A percentile compares a stretch with the other conserved stretches of the same genome.
phyloP scores from a whole-genome alignment of 2,888 invertebrate species.

The Rhaphigaster nebulosa region DNA sequence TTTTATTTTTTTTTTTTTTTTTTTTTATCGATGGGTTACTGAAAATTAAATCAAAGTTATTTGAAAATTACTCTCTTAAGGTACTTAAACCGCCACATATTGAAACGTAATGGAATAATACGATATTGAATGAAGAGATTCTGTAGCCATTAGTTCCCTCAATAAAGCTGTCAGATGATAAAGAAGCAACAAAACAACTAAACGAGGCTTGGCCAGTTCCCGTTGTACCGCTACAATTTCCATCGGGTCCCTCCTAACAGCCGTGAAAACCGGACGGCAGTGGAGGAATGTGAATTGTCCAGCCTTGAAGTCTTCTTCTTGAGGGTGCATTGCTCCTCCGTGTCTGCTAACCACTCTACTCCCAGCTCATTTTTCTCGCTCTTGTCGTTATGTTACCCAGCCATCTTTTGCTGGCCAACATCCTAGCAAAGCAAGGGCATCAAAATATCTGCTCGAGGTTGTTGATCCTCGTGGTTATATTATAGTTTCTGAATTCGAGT shows the following conservation, averaged over 20 bases:
- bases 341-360: background rate
- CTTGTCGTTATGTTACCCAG: background rate
- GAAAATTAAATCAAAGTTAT: too few species aligned
- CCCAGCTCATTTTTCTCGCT: background rate
- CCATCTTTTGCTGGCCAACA: background rate
- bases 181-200: constrained; percentile 15
- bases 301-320: constrained; percentile 43
- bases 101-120: background rate
- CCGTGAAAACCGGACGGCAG: constrained; percentile 41
- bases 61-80: background rate
- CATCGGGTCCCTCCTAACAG: background rate
- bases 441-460: too few species aligned
- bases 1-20: too few species aligned
- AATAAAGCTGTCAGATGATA: constrained; percentile 12
- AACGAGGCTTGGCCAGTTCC: background rate
- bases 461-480: too few species aligned
- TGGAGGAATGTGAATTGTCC: constrained; percentile 49
- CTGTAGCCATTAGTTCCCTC: background rate
- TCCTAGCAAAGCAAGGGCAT: background rate
- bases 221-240: constrained; percentile 31
- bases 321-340: constrained; percentile 28
- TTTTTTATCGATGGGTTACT: too few species aligned
- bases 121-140: constrained; percentile 4
- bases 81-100: background rate
- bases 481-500: too few species aligned